Conservation (phyloP, 1,140 invertebrate genomes). For the Platorchestia sp. region DNA sequence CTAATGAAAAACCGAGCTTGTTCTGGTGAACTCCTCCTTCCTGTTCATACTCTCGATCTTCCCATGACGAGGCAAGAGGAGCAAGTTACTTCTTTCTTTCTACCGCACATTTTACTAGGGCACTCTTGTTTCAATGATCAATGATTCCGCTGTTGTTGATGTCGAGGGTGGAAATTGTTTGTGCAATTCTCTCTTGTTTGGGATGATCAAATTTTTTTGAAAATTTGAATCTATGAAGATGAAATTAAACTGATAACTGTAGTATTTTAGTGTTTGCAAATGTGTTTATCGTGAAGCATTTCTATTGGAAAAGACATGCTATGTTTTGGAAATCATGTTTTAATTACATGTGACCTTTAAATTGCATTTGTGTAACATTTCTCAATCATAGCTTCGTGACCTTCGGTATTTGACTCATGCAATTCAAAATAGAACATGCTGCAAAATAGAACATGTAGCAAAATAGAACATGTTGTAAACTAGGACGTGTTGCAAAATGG, state of each 20-base stretch:
- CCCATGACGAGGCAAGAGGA: background rate
- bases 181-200: background rate
- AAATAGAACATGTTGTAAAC: too few species aligned
- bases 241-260: background rate
- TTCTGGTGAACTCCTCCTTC: background rate
- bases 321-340: background rate
- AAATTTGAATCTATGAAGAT: background rate
- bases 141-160: background rate
- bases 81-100: background rate
- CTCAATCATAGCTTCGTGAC: too few species aligned
- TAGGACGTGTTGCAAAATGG: too few species aligned
- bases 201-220: background rate
- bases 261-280: background rate
- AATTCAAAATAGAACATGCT: too few species aligned
- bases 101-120: background rate
- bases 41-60: background rate
- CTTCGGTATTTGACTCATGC: too few species aligned
- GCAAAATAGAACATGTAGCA: too few species aligned
- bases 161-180: background rate
- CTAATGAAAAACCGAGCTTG: background rate
- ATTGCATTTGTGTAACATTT: background rate
- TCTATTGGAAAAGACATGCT: background rate
- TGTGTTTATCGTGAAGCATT: background rate
- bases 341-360: background rate
- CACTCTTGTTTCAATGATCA: background rate